A percentile compares a stretch with the other conserved stretches of the same genome.
phyloP scores from a whole-genome alignment of 2,888 invertebrate species.

The Artemia sp. region DNA sequence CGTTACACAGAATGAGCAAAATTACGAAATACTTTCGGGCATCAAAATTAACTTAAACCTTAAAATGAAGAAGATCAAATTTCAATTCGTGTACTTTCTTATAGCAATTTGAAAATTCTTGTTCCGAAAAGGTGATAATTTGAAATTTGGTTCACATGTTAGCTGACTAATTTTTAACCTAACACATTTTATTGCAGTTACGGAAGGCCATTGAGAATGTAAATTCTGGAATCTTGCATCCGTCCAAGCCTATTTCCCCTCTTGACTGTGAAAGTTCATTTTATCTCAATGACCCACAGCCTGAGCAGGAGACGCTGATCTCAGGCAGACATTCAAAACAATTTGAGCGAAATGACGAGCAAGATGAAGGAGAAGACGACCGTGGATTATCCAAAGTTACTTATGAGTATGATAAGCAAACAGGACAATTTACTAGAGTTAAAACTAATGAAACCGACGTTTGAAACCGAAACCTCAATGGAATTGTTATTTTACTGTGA shows the following conservation, averaged over 20 bases:
- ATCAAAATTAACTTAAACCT: no score
- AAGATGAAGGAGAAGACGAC: background rate
- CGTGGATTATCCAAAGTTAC: background rate
- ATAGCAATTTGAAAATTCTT: no score
- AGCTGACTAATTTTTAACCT: no score
- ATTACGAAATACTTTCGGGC: no score
- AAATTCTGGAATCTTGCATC: conserved; percentile 52
- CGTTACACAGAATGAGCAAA: no score
- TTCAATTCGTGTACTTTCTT: no score
- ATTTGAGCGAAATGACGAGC: background rate
- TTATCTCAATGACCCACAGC: background rate
- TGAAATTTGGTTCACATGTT: no score
- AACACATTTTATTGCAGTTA: conserved; percentile 37
- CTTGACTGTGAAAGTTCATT: background rate
- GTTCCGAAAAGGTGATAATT: no score
- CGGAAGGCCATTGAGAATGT: conserved; percentile 76
- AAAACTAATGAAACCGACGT: no score
- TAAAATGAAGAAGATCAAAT: no score
- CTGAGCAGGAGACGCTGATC: background rate
- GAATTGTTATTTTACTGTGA: no score
- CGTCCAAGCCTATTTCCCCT: conserved; percentile 6
- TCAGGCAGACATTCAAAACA: background rate
- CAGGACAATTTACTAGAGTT: background rate
- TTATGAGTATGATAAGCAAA: background rate
- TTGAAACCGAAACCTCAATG: no score